Base-by-base conservation (phyloP, 2,797 vertebrate genomes). In the Valencia hispanica region DNA sequence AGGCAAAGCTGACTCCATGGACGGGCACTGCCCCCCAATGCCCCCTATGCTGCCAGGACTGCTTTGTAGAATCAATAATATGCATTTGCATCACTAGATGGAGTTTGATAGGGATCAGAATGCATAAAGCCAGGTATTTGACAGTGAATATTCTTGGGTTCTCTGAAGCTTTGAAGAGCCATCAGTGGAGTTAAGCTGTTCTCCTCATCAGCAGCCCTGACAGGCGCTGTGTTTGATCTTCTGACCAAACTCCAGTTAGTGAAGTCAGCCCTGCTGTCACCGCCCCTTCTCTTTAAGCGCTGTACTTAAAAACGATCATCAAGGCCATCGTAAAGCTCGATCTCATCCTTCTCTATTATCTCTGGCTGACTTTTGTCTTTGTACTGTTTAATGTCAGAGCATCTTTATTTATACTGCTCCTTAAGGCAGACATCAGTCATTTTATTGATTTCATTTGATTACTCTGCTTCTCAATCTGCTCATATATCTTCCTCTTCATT, bases 301-400 rank as follows among this genome's bases (percentile, higher is more conserved):
- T 70, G 85, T 87, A 93, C 91, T 94, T 93, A 95, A 94, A 94
- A 93, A 94, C 87, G 80, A 85, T 91, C 86, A 90, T 92, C 80
- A 88, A 55, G 79, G 85, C 78, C 79, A 69, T 93, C 84, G 84
- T 66, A 66, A 66, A 66, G 36, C 63, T n/a, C 36, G 15, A 10
- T n/a, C 63, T 88, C 86, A 87, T 89, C 76, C 78, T 51, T 82
- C 78, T 79, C 81, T 79, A 81, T 83, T 88, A 87, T 84, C 84
- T 86, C 72, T 61, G 34, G 63, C 36, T 10, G 4, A 66, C 36
- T 41, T 66, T 66, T 66, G 36, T 66, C 36, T 66, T 39, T 66
- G 63, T 66, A 41, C 63, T 39, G 22, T 41, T 65, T 39, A 36
- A 22, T 41, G 63, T 66, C 63, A n/a, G 63, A n/a, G 36, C 22